Conservation (phyloP, 2,797 vertebrate species). For the Aratinga solstitialis region DNA sequence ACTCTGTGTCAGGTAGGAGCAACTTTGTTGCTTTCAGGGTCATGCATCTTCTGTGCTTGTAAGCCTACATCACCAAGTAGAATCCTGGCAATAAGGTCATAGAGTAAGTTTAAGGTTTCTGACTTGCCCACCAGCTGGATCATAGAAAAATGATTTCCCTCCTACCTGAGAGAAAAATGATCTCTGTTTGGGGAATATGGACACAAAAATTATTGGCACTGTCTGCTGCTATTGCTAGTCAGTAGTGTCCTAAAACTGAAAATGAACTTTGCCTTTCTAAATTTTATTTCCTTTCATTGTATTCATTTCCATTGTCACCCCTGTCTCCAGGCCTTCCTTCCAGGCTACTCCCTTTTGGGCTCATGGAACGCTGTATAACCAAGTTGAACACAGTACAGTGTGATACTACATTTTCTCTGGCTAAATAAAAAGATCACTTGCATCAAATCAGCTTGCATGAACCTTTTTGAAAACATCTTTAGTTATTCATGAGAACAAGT, state of each 20-base stretch:
- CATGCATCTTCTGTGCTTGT: not conserved
- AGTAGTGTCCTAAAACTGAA: not conserved
- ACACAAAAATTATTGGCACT: not conserved
- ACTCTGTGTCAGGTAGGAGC: not conserved
- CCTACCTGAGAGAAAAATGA: not conserved
- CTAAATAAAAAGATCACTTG: not conserved
- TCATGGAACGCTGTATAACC: rapidly evolving
- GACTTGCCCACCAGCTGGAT: not conserved
- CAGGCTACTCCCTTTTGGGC: not conserved
- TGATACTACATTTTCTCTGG: not conserved
- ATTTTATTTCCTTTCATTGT: not conserved
- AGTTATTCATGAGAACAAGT: not conserved
- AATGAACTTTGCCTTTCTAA: not conserved
- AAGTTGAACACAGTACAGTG: not conserved
- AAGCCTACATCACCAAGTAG: not conserved
- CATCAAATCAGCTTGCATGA: not conserved
- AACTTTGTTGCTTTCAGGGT: not conserved
- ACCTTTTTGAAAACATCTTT: not conserved
- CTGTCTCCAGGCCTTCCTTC: not conserved
- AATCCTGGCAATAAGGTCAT: not conserved
- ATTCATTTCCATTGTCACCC: not conserved
- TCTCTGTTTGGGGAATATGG: not conserved
- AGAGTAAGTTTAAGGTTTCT: not conserved
- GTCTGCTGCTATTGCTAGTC: not conserved
- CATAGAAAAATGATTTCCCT: not conserved